Conservation (phyloP, 2,113 vertebrate species). For the Syngnathus floridae region DNA sequence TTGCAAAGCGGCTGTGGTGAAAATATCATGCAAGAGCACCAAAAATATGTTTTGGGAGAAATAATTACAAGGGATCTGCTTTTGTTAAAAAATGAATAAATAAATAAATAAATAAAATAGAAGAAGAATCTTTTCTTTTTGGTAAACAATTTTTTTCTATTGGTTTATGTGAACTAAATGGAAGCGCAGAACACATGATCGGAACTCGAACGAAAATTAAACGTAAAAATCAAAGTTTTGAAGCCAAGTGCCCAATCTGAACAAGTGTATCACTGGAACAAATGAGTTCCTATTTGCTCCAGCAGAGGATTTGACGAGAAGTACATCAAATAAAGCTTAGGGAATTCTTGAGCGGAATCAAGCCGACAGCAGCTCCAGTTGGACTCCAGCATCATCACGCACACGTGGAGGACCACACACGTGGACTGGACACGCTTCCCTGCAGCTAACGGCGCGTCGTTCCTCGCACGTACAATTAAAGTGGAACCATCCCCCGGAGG, state of each 20-base stretch:
- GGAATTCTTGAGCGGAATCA: not conserved
- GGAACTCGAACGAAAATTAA: too few species aligned
- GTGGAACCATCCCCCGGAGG: constrained; percentile 15
- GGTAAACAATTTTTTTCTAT: too few species aligned
- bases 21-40: too few species aligned
- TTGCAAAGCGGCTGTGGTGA: not conserved
- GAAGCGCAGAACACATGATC: too few species aligned
- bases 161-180: too few species aligned
- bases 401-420: constrained; percentile 15
- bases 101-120: too few species aligned
- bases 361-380: not conserved
- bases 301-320: not conserved
- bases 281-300: too few species aligned
- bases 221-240: not conserved
- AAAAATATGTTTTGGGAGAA: too few species aligned
- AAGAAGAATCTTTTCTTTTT: not conserved
- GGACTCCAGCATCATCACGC: not conserved
- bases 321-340: not conserved
- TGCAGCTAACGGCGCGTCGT: constrained; percentile 19
- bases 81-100: too few species aligned
- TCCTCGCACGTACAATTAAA: constrained; percentile 22
- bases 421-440: constrained; percentile 16
- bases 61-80: too few species aligned
- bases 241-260: not conserved
- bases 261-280: not conserved